Base-by-base conservation (phyloP, 2,888 invertebrate genomes). In the Biston betularia region DNA sequence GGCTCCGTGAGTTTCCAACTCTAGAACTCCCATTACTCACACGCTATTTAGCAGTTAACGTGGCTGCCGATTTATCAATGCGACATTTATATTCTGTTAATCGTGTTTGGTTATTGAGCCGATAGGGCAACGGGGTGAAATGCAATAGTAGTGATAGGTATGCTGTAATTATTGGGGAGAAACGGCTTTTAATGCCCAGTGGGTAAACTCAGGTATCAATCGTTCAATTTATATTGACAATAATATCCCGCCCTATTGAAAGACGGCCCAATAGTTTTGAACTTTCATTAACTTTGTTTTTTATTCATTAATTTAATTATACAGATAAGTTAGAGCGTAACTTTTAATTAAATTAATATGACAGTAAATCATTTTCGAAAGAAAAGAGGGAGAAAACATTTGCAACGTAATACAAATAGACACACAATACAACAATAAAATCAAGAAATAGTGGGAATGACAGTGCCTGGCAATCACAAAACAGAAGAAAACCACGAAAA, bases 31-130 rank as follows among this genome's bases (percentile, higher is more conserved):
- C 63, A 68, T 92, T 92, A 90, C 84, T 88, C 83, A 89, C 93
- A 93, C 92, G 93, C 93, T 89, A 93, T 93, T 90, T 91, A 91
- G 89, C 89, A 89, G 92, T 93, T 93, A 92, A 85, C 84, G 81
- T 72, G 71, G 76, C 78, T 80, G 80, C 83, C 89, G 89, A 91
- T 91, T 89, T 89, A 91, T 92, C 92, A 89, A 90, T 87, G 85
- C 84, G 87, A 92, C 89, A 90, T 90, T 90, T 90, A 89, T 89
- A 90, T 89, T 89, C 88, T 85, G 89, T 87, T 90, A 90, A 90
- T 89, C 85, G 88, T 85, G 84, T 87, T 89, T 86, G 80, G 82
- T 75, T 85, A 84, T 80, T 78, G 82, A 79, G 75, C 78, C 70
- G 75, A 72, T 72, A 58, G 56, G 72, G 78, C 65, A 64, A 48